Base-by-base conservation (phyloP, 2,888 invertebrate species). In the Dugesia japonica region DNA sequence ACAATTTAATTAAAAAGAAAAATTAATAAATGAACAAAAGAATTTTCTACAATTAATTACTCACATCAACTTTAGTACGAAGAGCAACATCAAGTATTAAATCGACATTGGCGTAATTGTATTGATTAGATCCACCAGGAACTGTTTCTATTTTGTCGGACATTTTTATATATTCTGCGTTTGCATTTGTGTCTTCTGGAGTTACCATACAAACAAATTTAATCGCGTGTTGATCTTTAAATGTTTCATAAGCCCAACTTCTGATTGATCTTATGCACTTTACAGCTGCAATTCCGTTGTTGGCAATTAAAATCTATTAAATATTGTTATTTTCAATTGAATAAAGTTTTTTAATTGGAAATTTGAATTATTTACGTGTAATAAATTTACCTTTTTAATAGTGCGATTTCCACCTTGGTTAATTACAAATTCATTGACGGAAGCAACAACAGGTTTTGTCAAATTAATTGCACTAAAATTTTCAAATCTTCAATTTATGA, bases 111-210 rank as follows among this genome's bases (percentile, higher is more conserved):
- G 98, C 98, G 83, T 98, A 98, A 84, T 99, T 99, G 84, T 98
- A 98, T 86, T 97, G 95, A 85, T 99, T 99, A 0, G 92, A 89
- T 0, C 97, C 98, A 0, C 97, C 97, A 0, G 95, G 94, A 0
- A 98, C 97, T 0, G 93, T 92, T 0, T 95, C 95, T 83, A 94
- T 94, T 83, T 94, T 93, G 86, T 98, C 98, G n/a, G 97, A 97
- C 92, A 97, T 92, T 85, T 95, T 93, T 79, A 98, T 94, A 84
- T 97, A 98, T 83, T 98, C 97, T 79, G 87, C 86, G 82, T 87
- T 87, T 1, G 88, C 88, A 85, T 95, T 94, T 78, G 97, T 86
- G 86, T 97, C 97, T 85, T 97, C 95, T 1, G 95, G 95, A 0
- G 97, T 97, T 27, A 94, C 95, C 95, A 97, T 97, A 73, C 94